Evolutionary conservation across 2,888 invertebrate genomes (phyloP).

Genomic region (Dyspetes luteomarginatus): DNA sequence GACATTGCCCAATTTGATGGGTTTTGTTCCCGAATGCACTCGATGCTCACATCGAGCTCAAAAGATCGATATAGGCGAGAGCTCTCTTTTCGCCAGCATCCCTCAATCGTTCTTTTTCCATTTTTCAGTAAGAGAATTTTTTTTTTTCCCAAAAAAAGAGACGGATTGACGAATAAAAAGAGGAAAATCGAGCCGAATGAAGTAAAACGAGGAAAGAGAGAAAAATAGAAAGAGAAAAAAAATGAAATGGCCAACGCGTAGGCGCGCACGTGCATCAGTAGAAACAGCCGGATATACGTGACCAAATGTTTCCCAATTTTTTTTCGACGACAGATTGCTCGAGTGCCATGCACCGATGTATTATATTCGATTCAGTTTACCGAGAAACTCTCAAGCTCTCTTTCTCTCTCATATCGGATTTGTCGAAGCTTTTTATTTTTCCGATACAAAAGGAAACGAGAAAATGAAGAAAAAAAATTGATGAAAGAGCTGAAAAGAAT

Average conservation of each 20-base stretch:
- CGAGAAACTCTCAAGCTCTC: too few relatives aligned
- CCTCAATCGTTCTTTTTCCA: conserved; percentile 32
- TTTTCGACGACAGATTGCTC: conserved; percentile 50
- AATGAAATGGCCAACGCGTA: conserved; percentile 51
- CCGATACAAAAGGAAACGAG: too few relatives aligned
- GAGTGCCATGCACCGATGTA: background rate
- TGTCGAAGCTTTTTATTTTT: background rate
- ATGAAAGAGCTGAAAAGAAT: background rate
- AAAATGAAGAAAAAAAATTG: background rate
- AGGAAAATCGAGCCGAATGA: conserved; percentile 53
- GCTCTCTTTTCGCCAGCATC: conserved; percentile 34
- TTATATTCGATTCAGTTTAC: conserved; percentile 38
- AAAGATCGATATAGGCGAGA: conserved; percentile 49
- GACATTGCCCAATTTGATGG: conserved; percentile 62
- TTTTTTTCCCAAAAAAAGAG: conserved; percentile 47
- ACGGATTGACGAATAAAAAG: conserved; percentile 12
- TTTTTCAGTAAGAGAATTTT: conserved; percentile 50
- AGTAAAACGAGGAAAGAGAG: conserved; percentile 36
- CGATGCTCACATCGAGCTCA: conserved; percentile 33
- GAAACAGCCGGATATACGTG: conserved; percentile 65
- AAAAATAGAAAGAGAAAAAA: conserved; percentile 31
- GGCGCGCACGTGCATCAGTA: conserved; percentile 56
- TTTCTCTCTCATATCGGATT: background rate
- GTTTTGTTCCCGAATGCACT: conserved; percentile 59
- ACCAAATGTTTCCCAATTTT: conserved; percentile 70